A percentile compares a stretch with the other conserved stretches of the same genome.
These are phyloP conservation scores for Mamestra brassicae DNA, from an alignment of 2,888 invertebrate species.

Conservation along the genomic window DNA sequence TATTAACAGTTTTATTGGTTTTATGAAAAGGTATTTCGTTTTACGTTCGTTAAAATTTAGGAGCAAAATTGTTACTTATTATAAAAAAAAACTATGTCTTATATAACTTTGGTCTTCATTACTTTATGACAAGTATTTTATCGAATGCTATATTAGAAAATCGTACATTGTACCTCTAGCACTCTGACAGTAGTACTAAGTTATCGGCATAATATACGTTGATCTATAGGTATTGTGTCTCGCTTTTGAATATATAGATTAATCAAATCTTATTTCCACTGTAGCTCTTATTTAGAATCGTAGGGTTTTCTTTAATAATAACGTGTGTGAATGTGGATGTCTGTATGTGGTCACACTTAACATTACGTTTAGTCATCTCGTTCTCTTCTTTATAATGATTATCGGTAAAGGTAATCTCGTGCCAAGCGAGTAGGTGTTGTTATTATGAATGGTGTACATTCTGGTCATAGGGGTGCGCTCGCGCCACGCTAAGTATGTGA, in stretches of 20 bases:
- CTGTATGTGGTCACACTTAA: constrained; percentile 86
- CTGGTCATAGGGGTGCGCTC: constrained; percentile 88
- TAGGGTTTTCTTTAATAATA: constrained; percentile 83
- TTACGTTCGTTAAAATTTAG: constrained; percentile 84
- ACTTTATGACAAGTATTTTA: constrained; percentile 79
- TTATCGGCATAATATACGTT: constrained; percentile 83
- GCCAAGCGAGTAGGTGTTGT: constrained; percentile 79
- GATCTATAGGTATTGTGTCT: constrained; percentile 78
- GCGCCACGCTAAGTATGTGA: constrained; percentile 79
- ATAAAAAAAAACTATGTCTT: constrained; percentile 76
- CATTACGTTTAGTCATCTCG: constrained; percentile 82
- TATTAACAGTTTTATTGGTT: constrained; percentile 77
- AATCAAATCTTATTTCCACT: constrained; percentile 80
- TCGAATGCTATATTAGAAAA: constrained; percentile 71
- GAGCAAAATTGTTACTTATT: constrained; percentile 87
- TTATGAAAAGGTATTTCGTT: constrained; percentile 78
- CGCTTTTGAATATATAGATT: constrained; percentile 81
- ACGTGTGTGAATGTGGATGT: constrained; percentile 83
- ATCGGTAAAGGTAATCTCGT: constrained; percentile 79
- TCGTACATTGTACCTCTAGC: constrained; percentile 74
- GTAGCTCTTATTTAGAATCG: constrained; percentile 83
- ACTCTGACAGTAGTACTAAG: constrained; percentile 75
- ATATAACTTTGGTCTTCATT: constrained; percentile 76
- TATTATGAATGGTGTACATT: constrained; percentile 87
- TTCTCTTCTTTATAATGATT: constrained; percentile 76